phyloP scores from a whole-genome alignment of 2,113 vertebrate genomes.

The Istiophorus platypterus region DNA sequence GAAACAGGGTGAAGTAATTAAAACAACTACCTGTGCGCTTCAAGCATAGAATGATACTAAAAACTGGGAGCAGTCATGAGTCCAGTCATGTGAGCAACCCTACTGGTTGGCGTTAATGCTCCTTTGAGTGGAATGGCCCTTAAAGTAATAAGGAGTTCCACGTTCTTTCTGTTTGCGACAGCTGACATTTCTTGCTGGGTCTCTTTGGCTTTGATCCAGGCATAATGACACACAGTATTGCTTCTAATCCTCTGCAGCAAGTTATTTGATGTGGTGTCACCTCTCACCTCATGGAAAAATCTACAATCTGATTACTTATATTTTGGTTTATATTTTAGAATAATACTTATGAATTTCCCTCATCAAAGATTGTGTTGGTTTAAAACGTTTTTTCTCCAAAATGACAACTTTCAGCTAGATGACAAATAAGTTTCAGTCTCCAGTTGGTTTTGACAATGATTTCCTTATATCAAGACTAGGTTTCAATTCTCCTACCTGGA shows the following conservation, averaged over 20 bases:
- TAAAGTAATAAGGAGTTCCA: neutral
- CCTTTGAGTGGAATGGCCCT: neutral
- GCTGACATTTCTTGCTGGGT: neutral
- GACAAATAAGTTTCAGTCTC: neutral
- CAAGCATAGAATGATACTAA: neutral
- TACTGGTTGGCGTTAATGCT: neutral
- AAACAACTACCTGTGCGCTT: neutral
- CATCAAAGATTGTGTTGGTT: neutral
- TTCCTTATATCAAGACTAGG: neutral
- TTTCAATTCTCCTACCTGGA: neutral
- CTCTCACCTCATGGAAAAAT: neutral
- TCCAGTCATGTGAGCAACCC: conserved; percentile 30
- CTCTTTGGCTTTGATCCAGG: conserved; percentile 17
- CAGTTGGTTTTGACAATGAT: neutral
- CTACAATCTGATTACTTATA: neutral
- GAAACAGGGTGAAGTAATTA: conserved; percentile 20
- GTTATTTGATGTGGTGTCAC: neutral
- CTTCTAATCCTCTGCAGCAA: conserved; percentile 3
- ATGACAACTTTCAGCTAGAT: neutral
- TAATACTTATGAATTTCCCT: neutral
- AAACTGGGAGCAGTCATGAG: conserved; percentile 3
- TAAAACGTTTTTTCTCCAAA: neutral
- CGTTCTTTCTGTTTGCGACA: conserved; percentile 12
- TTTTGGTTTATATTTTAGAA: neutral
- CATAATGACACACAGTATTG: neutral